Conservation (phyloP, 2,888 invertebrate genomes). For the Theodoxus fluviatilis region DNA sequence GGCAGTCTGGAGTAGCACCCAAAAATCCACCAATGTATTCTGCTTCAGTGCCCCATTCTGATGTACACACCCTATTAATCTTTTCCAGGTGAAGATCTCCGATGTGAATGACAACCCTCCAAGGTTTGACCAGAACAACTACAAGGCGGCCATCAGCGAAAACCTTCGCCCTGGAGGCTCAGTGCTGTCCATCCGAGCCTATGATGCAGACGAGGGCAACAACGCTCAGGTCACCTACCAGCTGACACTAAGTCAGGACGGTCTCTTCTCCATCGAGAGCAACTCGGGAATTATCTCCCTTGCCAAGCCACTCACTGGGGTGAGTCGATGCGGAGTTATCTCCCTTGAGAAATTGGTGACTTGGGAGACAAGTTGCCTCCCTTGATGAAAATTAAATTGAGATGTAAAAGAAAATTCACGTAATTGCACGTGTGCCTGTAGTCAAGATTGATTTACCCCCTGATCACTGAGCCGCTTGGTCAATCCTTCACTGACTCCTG, state of each 20-base stretch:
- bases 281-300: conserved; percentile 97
- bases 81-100: conserved; percentile 50
- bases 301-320: conserved; percentile 79
- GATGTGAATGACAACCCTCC: conserved; percentile 61
- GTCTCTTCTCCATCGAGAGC: conserved; percentile 95
- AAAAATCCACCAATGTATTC: too few relatives aligned
- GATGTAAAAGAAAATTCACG: too few relatives aligned
- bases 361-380: not conserved
- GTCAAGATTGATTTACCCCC: too few relatives aligned
- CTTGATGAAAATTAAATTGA: too few relatives aligned
- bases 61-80: too few relatives aligned
- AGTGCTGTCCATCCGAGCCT: conserved; percentile 70
- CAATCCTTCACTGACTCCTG: too few relatives aligned
- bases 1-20: too few relatives aligned
- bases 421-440: too few relatives aligned
- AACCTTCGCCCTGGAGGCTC: conserved; percentile 39
- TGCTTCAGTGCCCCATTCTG: too few relatives aligned
- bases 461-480: too few relatives aligned
- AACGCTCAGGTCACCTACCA: conserved; percentile 74
- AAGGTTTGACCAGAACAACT: conserved; percentile 53
- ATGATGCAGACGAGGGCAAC: conserved; percentile 95
- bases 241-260: conserved; percentile 59
- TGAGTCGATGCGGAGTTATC: conserved; percentile 31
- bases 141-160: conserved; percentile 47
- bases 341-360: not conserved